Evolutionary conservation across 2,888 invertebrate genomes (phyloP).

Genomic region (Troilus luridus): DNA sequence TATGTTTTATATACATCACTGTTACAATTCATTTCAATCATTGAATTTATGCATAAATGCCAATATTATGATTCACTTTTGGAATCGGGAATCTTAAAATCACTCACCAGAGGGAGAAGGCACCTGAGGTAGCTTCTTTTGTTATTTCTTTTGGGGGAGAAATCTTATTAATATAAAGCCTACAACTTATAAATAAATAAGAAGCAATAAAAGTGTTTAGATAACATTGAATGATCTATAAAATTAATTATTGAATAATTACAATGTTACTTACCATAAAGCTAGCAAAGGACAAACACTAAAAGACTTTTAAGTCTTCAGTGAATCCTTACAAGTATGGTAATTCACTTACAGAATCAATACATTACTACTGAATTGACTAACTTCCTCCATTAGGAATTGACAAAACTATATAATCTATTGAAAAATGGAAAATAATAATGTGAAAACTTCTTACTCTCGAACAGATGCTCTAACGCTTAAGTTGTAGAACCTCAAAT

Average conservation of each 20-base stretch:
- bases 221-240: not conserved
- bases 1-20: not conserved
- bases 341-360: slow-evolving; percentile 43
- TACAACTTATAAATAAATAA: not conserved
- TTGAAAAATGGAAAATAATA: not conserved
- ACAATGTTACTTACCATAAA: slow-evolving; percentile 37
- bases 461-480: too few species aligned
- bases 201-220: not conserved
- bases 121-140: too few species aligned
- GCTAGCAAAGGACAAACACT: not conserved
- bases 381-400: not conserved
- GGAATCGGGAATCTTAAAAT: not conserved
- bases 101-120: not conserved
- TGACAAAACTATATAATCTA: not conserved
- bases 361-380: not conserved
- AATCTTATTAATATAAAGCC: too few species aligned
- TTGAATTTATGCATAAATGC: not conserved
- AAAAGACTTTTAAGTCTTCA: slow-evolving; percentile 33
- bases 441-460: too few species aligned
- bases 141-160: too few species aligned
- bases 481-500: too few species aligned
- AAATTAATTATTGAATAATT: not conserved
- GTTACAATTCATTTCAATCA: not conserved
- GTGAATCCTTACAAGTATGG: slow-evolving; percentile 1
- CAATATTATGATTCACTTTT: not conserved